Evolutionary conservation across 2,797 vertebrate genomes (phyloP).

Genomic region (Ctenopoma multispine): DNA sequence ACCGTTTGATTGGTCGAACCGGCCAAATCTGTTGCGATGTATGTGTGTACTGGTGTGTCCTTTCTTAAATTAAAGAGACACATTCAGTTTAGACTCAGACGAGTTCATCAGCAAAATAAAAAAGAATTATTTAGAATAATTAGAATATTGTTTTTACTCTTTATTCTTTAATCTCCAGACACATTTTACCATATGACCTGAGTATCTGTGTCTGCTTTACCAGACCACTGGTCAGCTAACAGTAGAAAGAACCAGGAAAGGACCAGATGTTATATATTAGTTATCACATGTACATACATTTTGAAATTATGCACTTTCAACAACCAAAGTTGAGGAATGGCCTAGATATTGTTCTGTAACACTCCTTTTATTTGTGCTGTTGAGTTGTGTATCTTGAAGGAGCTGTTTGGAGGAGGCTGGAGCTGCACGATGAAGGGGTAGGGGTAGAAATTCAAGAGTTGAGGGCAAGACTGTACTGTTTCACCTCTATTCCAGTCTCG

Average conservation of each 20-base stretch:
- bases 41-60: too few relatives aligned
- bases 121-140: too few relatives aligned
- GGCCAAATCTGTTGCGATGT: constrained; percentile 46
- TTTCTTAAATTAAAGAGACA: too few relatives aligned
- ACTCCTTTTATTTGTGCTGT: constrained; percentile 13
- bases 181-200: background rate
- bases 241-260: background rate
- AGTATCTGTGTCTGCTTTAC: background rate
- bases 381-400: background rate
- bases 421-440: background rate
- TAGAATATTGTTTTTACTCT: background rate
- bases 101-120: background rate
- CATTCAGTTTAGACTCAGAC: too few relatives aligned
- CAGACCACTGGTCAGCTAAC: background rate
- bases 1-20: constrained; percentile 48
- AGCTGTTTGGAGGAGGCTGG: constrained; percentile 12
- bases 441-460: constrained; percentile 9
- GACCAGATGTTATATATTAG: too few relatives aligned
- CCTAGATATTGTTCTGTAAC: background rate
- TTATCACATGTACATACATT: too few relatives aligned
- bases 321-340: too few relatives aligned
- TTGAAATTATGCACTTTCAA: background rate
- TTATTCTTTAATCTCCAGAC: background rate
- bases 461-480: constrained; percentile 21
- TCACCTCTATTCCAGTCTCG: constrained; percentile 39